These are phyloP conservation scores for Thamnophis elegans DNA, from an alignment of 2,797 vertebrate species.

Conservation along the genomic window DNA sequence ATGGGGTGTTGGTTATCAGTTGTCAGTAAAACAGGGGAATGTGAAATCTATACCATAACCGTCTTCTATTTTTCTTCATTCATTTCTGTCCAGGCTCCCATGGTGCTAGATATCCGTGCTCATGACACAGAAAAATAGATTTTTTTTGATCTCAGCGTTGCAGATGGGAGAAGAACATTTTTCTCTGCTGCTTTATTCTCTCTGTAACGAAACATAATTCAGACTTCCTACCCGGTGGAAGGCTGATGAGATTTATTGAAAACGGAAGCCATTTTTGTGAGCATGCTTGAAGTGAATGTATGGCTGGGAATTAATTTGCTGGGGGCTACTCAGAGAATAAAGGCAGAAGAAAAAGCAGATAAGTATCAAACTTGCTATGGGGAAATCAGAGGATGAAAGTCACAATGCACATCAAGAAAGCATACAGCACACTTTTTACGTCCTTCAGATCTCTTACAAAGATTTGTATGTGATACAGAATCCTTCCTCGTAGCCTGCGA, in stretches of 20 bases:
- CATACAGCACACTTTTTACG: slow-evolving; percentile 12
- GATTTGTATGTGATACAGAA: slow-evolving; percentile 9
- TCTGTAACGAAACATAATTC: slow-evolving; percentile 59
- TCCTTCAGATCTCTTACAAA: slow-evolving; percentile 36
- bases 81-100: not conserved
- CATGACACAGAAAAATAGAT: slow-evolving; percentile 30
- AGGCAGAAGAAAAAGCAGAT: slow-evolving; percentile 15
- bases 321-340: slow-evolving; percentile 39
- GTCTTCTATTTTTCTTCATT: not conserved
- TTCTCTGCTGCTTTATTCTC: slow-evolving; percentile 56
- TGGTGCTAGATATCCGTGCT: not conserved
- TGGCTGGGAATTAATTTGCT: slow-evolving; percentile 57
- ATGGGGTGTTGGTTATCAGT: not conserved
- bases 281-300: slow-evolving; percentile 53
- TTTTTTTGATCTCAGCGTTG: slow-evolving; percentile 40
- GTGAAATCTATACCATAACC: slow-evolving; percentile 25
- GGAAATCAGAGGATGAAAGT: not conserved
- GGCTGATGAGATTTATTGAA: slow-evolving; percentile 60
- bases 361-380: slow-evolving; percentile 28
- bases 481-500: slow-evolving; percentile 14
- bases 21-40: not conserved
- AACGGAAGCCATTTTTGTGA: slow-evolving; percentile 58
- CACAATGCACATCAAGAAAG: slow-evolving; percentile 42
- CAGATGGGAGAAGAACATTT: slow-evolving; percentile 57
- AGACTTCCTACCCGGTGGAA: slow-evolving; percentile 47